Base-by-base conservation (phyloP, 2,113 vertebrate species). In the Lepidiolamprologus cunningtoni region DNA sequence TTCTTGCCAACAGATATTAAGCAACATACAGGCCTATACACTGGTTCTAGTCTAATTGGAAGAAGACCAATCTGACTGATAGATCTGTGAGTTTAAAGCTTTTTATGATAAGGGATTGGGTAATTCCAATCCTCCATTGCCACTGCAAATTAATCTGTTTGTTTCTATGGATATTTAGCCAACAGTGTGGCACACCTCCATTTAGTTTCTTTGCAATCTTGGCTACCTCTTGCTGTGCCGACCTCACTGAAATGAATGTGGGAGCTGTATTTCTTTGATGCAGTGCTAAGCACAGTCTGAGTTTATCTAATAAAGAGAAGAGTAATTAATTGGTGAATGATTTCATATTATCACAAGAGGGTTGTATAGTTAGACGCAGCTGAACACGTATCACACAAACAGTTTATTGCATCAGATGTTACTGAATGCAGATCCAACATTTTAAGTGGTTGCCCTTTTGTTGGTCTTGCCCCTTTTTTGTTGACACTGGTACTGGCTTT, bases 351-450 rank as follows among this genome's bases (percentile, higher is more conserved):
- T 90, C 52, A 83, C 63, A 82, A n/a, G 33, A 76, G 61, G 19
- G 78, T 85, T 91, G 58, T 73, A 61, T 83, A 81, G 85, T 85
- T 78, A 52, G 73, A n/a, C 2, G 4, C 45, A 52, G 26, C 45
- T 45, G 45, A 82, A 79, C 14, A 50, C 23, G n/a, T 82, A 71
- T 85, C 13, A 63, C 82, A 53, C n/a, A 2, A 68, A 14, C 9
- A 61, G 78, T 37, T 80, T n/a, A 82, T 91, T 85, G 84, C 86
- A 85, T 91, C 80, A 91, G 82, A 84, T 17, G 73, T 63, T 83
- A 83, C 91, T 96, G 95, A 96, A 95, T 96, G 95, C 95, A 95
- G 94, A 96, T 95, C 83, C 86, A 92, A 81, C 86, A 89, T 81
- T 76, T 47, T 55, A 58, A 84, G 83, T 95, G 88, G 91, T 92